These are phyloP conservation scores for Hiodon tergisus DNA, from an alignment of 2,113 vertebrate species.

Conservation along the genomic window DNA sequence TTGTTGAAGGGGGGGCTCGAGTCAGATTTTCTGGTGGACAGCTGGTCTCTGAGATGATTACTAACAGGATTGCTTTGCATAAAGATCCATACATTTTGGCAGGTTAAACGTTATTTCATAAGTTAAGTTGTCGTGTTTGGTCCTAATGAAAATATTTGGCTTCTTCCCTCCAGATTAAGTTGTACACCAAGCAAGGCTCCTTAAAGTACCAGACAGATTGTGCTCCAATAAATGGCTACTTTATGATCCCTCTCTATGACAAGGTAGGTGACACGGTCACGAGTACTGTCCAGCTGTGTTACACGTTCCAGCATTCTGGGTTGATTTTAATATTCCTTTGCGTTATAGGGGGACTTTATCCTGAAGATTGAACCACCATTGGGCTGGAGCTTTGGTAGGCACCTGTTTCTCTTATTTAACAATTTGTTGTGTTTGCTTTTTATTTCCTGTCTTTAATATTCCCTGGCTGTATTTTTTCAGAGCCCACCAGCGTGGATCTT, in stretches of 20 bases:
- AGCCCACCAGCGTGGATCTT: slow-evolving; percentile 87
- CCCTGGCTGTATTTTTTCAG: slow-evolving; percentile 48
- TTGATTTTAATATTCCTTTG: neutral
- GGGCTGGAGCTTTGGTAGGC: slow-evolving; percentile 97
- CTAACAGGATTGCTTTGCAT: neutral
- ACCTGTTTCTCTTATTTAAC: neutral
- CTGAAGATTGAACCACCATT: slow-evolving; percentile 95
- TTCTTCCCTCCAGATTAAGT: slow-evolving; percentile 72
- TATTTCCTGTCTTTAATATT: neutral
- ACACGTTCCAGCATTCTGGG: neutral
- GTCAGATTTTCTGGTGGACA: slow-evolving; percentile 4
- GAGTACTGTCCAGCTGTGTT: neutral
- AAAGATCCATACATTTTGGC: no score
- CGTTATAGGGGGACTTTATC: slow-evolving; percentile 87
- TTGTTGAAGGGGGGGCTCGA: slow-evolving; percentile 25
- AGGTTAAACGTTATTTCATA: neutral
- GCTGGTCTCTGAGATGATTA: neutral
- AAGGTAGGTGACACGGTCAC: slow-evolving; percentile 67
- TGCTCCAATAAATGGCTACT: slow-evolving; percentile 96
- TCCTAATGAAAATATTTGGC: neutral
- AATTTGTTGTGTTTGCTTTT: neutral
- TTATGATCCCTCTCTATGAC: slow-evolving; percentile 98
- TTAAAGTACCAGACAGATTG: slow-evolving; percentile 98
- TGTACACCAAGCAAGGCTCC: slow-evolving; percentile 96
- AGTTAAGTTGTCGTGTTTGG: neutral